These are phyloP conservation scores for Selenia dentaria DNA, from an alignment of 2,888 invertebrate genomes.

Conservation along the genomic window DNA sequence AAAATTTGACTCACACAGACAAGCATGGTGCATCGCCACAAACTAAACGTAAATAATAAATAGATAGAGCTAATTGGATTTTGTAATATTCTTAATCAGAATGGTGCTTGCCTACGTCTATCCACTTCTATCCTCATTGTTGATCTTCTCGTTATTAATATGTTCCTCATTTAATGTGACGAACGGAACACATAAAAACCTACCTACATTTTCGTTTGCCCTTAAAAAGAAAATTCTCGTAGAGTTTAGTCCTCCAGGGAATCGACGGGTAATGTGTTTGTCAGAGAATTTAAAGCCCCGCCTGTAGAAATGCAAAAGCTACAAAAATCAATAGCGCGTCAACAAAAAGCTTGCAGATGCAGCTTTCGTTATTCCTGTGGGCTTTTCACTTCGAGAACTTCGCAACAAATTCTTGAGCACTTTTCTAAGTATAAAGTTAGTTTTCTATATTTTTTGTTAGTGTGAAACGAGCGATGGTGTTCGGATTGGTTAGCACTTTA, in stretches of 20 bases:
- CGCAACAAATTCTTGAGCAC: constrained; percentile 54
- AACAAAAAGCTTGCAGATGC: constrained; percentile 47
- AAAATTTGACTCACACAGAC: too few species aligned
- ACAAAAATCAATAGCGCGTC: constrained; percentile 42
- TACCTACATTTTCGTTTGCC: too few species aligned
- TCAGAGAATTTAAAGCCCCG: constrained; percentile 26
- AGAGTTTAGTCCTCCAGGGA: too few species aligned
- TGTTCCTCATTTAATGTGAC: constrained; percentile 7
- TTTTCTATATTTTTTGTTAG: constrained; percentile 36
- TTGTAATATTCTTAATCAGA: too few species aligned
- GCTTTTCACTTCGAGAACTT: constrained; percentile 59
- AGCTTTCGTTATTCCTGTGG: constrained; percentile 55
- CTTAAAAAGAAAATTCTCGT: neutral
- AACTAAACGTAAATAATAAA: too few species aligned
- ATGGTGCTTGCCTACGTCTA: too few species aligned
- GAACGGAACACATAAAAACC: too few species aligned
- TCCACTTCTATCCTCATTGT: too few species aligned
- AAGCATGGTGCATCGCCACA: too few species aligned
- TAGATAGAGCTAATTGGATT: too few species aligned
- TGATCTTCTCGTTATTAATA: too few species aligned
- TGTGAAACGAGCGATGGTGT: constrained; percentile 37
- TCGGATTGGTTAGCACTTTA: constrained; percentile 28
- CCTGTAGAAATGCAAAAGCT: constrained; percentile 30
- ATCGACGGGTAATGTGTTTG: constrained; percentile 26
- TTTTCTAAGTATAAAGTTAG: constrained; percentile 52